Evolutionary conservation across 1,140 invertebrate genomes (phyloP), one percentile per base, ranked within the genome.

Genomic region (Helicoverpa zea): DNA sequence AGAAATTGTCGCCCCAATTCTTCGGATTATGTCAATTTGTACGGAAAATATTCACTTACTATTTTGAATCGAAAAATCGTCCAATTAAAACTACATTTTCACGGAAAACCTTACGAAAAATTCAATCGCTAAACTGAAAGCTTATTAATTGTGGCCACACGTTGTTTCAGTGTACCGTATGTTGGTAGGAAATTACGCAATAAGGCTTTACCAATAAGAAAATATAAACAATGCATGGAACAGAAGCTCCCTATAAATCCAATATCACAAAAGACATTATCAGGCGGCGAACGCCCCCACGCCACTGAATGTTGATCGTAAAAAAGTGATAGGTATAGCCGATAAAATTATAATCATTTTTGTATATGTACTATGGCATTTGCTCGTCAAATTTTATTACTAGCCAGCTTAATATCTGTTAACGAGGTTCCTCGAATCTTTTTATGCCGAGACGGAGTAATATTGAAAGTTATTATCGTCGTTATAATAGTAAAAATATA

Each of bases 221-320:
- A 77, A 77, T 54, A 64, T 64, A 77, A 77, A 64, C 75, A 77
- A 66, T 64, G 59, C 51, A 54, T 54, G 49, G 47, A 77, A 52
- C 58, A 64, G 59, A 54, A 77, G 61, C 23, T 77, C 14, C 14
- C n/a, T 54, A 61, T 77, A 77, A 77, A 77, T 77, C 49, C 61
- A 77, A 77, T 77, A 77, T 66, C 18, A 66, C 49, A 54, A 61
- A 43, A 66, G 16, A 66, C 59, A 77, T 77, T 77, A 77, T 64
- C 59, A 64, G 75, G 18, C 59, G 29, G 61, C 35, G 49, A 64
- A 64, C 43, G 18, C 73, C 58, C 23, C 12, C 29, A 4, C 58
- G 14, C 9, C 52, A 72, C 68, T 63, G 47, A 61, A 75, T 29
- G 56, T 61, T 51, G 18, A 61, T 61, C 43, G 58, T 75, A 75